A percentile compares a stretch with the other conserved stretches of the same genome.
phyloP scores from a whole-genome alignment of 2,113 vertebrate species.

The Circaetus gallicus region DNA sequence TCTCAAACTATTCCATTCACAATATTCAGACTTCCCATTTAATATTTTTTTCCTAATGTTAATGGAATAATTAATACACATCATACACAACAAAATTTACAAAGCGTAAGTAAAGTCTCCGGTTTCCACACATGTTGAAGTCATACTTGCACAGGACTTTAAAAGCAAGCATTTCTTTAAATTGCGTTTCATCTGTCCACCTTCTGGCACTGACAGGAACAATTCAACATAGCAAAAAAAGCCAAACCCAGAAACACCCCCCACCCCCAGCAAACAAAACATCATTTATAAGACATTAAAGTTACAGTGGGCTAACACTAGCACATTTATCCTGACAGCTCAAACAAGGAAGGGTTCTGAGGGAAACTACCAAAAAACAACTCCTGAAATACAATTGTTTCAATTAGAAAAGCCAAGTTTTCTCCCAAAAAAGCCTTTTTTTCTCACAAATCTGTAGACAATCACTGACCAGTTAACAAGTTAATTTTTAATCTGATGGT shows the following conservation, averaged over 20 bases:
- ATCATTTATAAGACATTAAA: not conserved
- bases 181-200: not conserved
- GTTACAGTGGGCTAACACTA: not conserved
- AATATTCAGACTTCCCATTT: not conserved
- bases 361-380: not conserved
- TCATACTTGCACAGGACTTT: not conserved
- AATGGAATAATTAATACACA: not conserved
- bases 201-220: not conserved
- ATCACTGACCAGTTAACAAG: not conserved
- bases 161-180: not conserved
- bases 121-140: not conserved
- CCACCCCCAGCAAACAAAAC: not conserved
- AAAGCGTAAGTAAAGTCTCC: not conserved
- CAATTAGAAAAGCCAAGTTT: not conserved
- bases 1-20: not conserved
- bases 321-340: not conserved
- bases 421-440: not conserved
- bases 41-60: not conserved
- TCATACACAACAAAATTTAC: not conserved
- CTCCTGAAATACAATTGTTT: not conserved
- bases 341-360: not conserved
- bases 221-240: not conserved
- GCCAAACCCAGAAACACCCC: not conserved
- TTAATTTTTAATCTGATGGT: not conserved
- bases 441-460: not conserved